phyloP scores from a whole-genome alignment of 1,140 invertebrate species.

The Tribolium madens region DNA sequence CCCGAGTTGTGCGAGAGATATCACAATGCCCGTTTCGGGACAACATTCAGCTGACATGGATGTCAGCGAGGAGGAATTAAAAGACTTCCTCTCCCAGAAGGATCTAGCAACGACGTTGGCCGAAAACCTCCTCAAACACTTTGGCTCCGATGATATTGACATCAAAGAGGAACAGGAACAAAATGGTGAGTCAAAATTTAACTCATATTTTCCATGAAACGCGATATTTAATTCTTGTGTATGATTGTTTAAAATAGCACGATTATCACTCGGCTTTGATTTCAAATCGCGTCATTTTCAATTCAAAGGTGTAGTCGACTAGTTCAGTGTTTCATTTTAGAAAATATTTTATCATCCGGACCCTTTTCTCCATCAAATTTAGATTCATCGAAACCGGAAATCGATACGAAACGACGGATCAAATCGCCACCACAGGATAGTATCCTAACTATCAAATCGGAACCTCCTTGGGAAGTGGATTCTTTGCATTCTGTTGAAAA shows the following conservation, averaged over 20 bases:
- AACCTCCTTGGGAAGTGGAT: conserved; percentile 63
- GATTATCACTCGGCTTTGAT: background rate
- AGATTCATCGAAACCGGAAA: conserved; percentile 55
- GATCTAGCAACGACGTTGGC: conserved; percentile 83
- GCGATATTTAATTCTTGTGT: background rate
- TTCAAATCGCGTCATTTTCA: background rate
- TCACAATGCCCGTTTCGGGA: conserved; percentile 49
- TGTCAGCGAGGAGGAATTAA: conserved; percentile 78
- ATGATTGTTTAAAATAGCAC: background rate
- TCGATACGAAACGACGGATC: conserved; percentile 49
- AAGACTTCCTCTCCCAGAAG: conserved; percentile 78
- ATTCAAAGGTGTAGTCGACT: background rate
- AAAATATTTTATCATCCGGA: conserved; percentile 67
- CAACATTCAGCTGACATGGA: conserved; percentile 59
- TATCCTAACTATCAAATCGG: conserved; percentile 62
- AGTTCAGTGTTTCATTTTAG: conserved; percentile 31
- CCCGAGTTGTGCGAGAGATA: conserved; percentile 51
- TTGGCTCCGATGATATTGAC: conserved; percentile 77
- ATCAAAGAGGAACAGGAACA: conserved; percentile 73
- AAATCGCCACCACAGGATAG: conserved; percentile 59
- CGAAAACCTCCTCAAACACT: conserved; percentile 87
- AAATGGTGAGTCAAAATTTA: conserved; percentile 38
- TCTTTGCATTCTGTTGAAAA: conserved; percentile 60
- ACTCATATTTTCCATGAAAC: too few species aligned
- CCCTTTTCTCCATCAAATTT: conserved; percentile 72